These are phyloP conservation scores for Calephelis perditalis DNA, from an alignment of 2,888 invertebrate genomes.

Conservation along the genomic window DNA sequence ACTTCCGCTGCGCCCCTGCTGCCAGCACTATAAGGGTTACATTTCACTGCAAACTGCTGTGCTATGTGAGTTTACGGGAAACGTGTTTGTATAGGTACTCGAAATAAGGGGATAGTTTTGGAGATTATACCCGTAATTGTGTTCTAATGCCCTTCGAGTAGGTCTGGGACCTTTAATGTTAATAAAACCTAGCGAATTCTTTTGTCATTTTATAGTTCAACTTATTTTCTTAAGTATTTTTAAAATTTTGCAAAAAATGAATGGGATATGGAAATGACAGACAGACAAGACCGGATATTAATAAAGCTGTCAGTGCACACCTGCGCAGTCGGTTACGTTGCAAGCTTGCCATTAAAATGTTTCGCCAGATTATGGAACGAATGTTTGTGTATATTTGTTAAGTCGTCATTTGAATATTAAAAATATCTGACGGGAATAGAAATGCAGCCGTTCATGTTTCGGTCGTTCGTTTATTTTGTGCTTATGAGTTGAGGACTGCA, in stretches of 20 bases:
- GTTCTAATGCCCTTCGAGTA: conserved; percentile 58
- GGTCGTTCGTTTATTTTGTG: too few relatives aligned
- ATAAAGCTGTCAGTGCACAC: conserved; percentile 1
- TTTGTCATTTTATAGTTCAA: conserved; percentile 18
- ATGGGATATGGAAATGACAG: not conserved
- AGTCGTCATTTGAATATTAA: not conserved
- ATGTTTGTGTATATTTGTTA: not conserved
- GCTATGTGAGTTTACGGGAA: conserved; percentile 16
- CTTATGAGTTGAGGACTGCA: too few relatives aligned
- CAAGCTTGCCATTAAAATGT: not conserved
- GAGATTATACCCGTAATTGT: conserved; percentile 68
- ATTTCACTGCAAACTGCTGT: not conserved
- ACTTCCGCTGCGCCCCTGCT: conserved; percentile 28
- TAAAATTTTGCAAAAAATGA: conserved; percentile 3
- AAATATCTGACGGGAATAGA: too few relatives aligned
- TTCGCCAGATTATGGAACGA: not conserved
- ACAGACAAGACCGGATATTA: conserved; percentile 7
- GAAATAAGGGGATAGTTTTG: conserved; percentile 58
- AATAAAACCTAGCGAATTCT: conserved; percentile 22
- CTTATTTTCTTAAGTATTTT: conserved; percentile 11
- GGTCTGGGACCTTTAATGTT: conserved; percentile 32
- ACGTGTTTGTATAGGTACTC: conserved; percentile 56
- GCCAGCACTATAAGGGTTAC: conserved; percentile 14
- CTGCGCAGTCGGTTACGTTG: not conserved
- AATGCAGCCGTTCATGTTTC: too few relatives aligned